Conservation (phyloP, 2,888 invertebrate genomes). For the Ormyrus thymus region DNA sequence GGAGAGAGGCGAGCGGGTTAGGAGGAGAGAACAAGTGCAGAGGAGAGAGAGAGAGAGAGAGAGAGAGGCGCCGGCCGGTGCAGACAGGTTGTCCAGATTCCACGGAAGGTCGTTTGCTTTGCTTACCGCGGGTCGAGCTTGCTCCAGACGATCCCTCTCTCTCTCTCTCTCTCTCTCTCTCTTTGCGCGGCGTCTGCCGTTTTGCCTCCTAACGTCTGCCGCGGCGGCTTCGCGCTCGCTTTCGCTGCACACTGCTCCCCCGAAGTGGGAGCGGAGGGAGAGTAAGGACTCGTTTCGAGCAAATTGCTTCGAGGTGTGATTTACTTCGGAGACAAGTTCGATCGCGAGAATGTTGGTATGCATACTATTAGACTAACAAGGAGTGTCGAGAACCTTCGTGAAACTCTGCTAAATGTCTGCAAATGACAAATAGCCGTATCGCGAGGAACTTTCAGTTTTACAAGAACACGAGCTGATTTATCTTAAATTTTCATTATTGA, state of each 20-base stretch:
- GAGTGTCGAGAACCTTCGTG: background rate
- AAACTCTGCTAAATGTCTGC: too few species aligned
- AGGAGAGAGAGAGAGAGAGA: constrained; percentile 53
- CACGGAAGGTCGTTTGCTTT: constrained; percentile 75
- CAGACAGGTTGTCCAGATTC: constrained; percentile 76
- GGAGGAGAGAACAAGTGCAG: constrained; percentile 45
- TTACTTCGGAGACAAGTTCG: background rate
- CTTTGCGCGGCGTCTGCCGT: constrained; percentile 15
- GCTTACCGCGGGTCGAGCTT: constrained; percentile 70
- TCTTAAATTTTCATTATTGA: too few species aligned
- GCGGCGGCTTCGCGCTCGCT: constrained; percentile 15
- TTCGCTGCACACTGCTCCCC: background rate
- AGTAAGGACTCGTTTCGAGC: too few species aligned
- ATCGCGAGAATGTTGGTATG: background rate
- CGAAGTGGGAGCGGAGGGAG: too few species aligned
- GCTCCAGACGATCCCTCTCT: background rate
- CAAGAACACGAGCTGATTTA: too few species aligned
- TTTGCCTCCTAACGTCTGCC: constrained; percentile 31
- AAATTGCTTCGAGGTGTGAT: background rate
- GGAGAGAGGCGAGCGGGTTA: constrained; percentile 33
- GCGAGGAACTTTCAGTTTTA: too few species aligned
- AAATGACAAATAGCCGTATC: too few species aligned
- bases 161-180: constrained; percentile 27
- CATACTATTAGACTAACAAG: background rate
- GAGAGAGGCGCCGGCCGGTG: constrained; percentile 64